Percentiles rank a stretch among this genome's conserved stretches.
phyloP scores from a whole-genome alignment of 2,113 vertebrate genomes.

The Rhynchomys soricoides region DNA sequence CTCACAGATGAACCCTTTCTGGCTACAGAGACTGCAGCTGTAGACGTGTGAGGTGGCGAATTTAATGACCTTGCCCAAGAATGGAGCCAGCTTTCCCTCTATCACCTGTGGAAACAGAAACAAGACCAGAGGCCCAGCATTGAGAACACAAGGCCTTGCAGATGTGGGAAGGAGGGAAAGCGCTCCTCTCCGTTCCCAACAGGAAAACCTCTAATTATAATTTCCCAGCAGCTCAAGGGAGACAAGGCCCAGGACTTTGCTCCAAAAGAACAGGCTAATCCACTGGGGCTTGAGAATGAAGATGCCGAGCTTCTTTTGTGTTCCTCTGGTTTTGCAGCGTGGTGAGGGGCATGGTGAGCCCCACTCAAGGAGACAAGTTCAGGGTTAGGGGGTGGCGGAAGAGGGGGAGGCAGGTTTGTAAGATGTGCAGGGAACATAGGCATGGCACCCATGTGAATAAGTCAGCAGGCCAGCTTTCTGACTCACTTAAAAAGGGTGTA shows the following conservation, averaged over 20 bases:
- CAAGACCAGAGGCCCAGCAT: conserved; percentile 43
- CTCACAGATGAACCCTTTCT: conserved; percentile 99
- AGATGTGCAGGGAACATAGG: not conserved
- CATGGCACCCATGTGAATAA: not conserved
- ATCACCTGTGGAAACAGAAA: conserved; percentile 91
- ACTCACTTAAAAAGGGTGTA: conserved; percentile 5
- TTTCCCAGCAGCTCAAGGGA: conserved; percentile 73
- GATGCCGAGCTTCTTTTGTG: conserved; percentile 45
- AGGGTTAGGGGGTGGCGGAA: not conserved
- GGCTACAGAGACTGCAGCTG: conserved; percentile 97
- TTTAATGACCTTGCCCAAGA: conserved; percentile 98
- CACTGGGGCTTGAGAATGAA: conserved; percentile 52
- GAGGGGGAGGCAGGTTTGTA: not conserved
- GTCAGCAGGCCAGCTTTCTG: not conserved
- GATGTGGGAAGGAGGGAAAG: conserved; percentile 32
- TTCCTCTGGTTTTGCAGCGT: conserved; percentile 22
- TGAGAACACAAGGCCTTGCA: conserved; percentile 58
- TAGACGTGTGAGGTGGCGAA: conserved; percentile 97
- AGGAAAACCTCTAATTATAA: conserved; percentile 79
- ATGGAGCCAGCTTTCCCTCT: conserved; percentile 97
- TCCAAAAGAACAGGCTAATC: conserved; percentile 61
- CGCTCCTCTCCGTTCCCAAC: conserved; percentile 70
- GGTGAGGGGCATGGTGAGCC: not conserved
- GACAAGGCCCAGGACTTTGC: conserved; percentile 56
- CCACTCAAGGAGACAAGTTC: not conserved